These are phyloP conservation scores for Phortica magna DNA, from an alignment of 2,888 invertebrate species.

Conservation along the genomic window DNA sequence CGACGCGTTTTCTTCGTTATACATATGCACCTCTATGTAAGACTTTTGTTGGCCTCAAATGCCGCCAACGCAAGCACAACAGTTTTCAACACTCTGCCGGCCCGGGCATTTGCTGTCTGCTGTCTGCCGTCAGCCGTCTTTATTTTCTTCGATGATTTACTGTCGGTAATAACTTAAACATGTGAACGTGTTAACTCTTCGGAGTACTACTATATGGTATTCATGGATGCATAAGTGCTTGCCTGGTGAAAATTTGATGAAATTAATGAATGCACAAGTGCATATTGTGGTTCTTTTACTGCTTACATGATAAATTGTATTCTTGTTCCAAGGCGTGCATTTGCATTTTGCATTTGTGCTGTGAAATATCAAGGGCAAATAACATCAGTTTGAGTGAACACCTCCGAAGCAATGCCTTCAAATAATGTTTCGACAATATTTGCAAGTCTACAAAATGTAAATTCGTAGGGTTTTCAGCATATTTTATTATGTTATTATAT, in stretches of 20 bases:
- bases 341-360: neutral
- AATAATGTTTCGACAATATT: too few species aligned
- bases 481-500: too few species aligned
- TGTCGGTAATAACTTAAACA: constrained; percentile 15
- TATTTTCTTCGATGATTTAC: constrained; percentile 25
- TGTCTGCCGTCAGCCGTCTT: too few species aligned
- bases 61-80: neutral
- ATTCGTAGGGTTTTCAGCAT: too few species aligned
- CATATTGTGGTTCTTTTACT: constrained; percentile 40
- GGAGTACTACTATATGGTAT: too few species aligned
- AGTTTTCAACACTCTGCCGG: neutral
- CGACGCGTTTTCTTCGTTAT: too few species aligned
- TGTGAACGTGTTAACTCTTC: neutral
- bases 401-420: too few species aligned
- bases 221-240: constrained; percentile 18
- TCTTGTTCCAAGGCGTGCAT: neutral
- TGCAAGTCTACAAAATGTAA: too few species aligned
- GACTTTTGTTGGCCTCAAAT: too few species aligned
- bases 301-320: neutral
- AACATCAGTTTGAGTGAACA: too few species aligned
- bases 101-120: neutral
- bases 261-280: constrained; percentile 44
- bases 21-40: too few species aligned
- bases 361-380: too few species aligned
- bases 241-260: constrained; percentile 30